Conservation (phyloP, 2,888 invertebrate species). For the Caenorhabditis japonica region DNA sequence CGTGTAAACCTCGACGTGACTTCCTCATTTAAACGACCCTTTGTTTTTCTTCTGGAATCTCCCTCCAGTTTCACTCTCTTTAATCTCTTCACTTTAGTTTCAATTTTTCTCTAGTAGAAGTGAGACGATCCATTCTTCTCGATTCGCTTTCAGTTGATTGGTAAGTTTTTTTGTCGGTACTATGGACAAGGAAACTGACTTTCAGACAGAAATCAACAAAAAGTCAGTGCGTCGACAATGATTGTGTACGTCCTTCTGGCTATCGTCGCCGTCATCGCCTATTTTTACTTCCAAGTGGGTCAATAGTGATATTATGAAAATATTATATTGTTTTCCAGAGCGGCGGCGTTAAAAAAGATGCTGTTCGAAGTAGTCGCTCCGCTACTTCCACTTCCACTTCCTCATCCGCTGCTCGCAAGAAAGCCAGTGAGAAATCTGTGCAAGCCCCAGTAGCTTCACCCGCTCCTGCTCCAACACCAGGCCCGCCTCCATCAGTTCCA, state of each 20-base stretch:
- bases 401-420: neutral
- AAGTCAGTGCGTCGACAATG: constrained; percentile 21
- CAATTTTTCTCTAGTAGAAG: too few species aligned
- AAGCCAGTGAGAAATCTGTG: neutral
- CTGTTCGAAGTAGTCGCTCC: constrained; percentile 5
- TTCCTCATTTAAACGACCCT: too few species aligned
- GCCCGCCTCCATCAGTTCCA: neutral
- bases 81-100: too few species aligned
- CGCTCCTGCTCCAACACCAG: neutral
- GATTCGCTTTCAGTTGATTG: too few species aligned
- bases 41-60: too few species aligned
- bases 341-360: neutral
- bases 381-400: neutral
- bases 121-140: too few species aligned
- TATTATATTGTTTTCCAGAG: neutral
- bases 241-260: constrained; percentile 35
- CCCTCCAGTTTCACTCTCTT: too few species aligned
- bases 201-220: constrained; percentile 25
- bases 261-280: constrained; percentile 28
- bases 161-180: constrained; percentile 59
- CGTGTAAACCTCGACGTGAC: too few species aligned
- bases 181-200: neutral
- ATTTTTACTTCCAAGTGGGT: constrained; percentile 15
- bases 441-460: neutral
- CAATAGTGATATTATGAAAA: neutral